Percentiles rank a stretch among this genome's conserved stretches.
These are phyloP conservation scores for Plectropomus leopardus DNA, from an alignment of 2,113 vertebrate genomes.

Conservation along the genomic window DNA sequence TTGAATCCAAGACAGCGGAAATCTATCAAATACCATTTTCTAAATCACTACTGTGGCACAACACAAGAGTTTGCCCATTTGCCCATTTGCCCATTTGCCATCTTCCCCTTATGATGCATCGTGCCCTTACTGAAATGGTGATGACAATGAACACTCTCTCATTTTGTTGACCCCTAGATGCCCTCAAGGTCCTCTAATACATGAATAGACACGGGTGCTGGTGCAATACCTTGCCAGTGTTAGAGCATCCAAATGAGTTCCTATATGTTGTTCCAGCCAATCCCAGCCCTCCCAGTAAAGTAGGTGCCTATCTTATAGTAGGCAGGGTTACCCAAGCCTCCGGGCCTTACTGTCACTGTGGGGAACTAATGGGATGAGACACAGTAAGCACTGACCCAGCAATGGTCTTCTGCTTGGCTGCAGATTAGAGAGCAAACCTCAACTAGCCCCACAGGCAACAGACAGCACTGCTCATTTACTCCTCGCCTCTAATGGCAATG, in stretches of 20 bases:
- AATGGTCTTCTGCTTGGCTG: conserved; percentile 54
- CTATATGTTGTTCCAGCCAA: neutral
- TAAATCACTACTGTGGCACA: neutral
- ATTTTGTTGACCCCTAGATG: neutral
- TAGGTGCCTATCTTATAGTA: neutral
- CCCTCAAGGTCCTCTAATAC: neutral
- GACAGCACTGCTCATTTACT: conserved; percentile 17
- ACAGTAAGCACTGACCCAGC: conserved; percentile 47
- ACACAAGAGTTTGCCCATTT: no score
- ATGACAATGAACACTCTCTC: neutral
- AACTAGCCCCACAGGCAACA: conserved; percentile 16
- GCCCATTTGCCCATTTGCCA: no score
- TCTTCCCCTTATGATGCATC: neutral
- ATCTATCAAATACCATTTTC: neutral
- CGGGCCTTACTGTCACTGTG: conserved; percentile 2
- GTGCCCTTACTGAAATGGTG: neutral
- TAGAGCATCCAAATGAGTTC: neutral
- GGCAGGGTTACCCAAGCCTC: neutral
- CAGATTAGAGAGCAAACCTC: conserved; percentile 35
- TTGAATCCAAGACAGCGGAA: neutral
- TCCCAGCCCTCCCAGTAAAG: conserved; percentile 17
- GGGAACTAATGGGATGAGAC: conserved; percentile 40
- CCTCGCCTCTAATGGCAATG: conserved; percentile 11
- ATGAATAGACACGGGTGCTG: neutral
- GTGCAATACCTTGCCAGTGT: neutral